phyloP scores from a whole-genome alignment of 2,888 invertebrate species.

The Aleiodes leptofemur region DNA sequence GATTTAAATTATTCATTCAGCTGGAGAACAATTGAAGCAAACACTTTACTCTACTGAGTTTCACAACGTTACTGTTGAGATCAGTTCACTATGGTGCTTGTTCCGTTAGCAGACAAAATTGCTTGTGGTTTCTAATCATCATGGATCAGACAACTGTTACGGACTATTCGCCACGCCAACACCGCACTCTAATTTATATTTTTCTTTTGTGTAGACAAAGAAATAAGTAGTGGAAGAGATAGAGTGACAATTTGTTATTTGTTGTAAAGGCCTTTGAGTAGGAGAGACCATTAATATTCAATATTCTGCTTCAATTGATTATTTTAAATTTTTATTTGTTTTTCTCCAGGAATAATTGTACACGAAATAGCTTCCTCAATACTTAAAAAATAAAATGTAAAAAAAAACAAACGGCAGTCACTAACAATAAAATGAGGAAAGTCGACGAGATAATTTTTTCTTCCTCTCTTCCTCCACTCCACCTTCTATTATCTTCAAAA shows the following conservation, averaged over 20 bases:
- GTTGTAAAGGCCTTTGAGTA: too few relatives aligned
- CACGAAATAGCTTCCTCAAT: slow-evolving; percentile 3
- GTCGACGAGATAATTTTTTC: too few relatives aligned
- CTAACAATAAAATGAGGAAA: too few relatives aligned
- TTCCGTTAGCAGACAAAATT: slow-evolving; percentile 46
- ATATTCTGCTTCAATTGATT: neutral
- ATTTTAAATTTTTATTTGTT: neutral
- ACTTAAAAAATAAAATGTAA: slow-evolving; percentile 11
- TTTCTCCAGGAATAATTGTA: neutral
- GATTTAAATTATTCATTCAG: slow-evolving; percentile 13
- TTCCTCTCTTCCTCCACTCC: neutral
- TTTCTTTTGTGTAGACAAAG: slow-evolving; percentile 51
- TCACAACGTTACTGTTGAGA: slow-evolving; percentile 40
- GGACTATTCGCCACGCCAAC: slow-evolving; percentile 65
- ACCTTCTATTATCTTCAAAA: neutral
- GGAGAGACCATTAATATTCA: neutral
- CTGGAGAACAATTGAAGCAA: slow-evolving; percentile 3
- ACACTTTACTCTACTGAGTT: slow-evolving; percentile 17
- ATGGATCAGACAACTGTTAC: slow-evolving; percentile 61
- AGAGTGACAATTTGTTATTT: too few relatives aligned
- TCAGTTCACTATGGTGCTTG: slow-evolving; percentile 30
- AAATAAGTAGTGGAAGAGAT: slow-evolving; percentile 51
- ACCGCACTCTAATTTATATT: slow-evolving; percentile 71
- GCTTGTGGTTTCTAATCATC: slow-evolving; percentile 54
- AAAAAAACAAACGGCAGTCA: slow-evolving; percentile 18